Evolutionary conservation across 2,888 invertebrate genomes (phyloP), one percentile per base, ranked within the genome.

Genomic region (Amphipyra tragopoginis): DNA sequence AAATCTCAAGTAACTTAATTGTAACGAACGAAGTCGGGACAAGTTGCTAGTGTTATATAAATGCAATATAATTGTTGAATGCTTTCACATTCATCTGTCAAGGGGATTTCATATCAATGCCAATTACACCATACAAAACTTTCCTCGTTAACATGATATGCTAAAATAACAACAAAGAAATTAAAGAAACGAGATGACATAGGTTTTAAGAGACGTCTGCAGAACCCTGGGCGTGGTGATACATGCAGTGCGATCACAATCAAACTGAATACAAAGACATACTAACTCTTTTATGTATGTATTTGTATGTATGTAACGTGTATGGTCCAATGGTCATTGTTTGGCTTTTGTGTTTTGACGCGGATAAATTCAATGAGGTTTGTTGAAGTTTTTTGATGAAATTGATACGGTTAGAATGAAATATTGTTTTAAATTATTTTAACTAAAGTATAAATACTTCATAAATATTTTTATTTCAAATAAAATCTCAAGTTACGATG

Each of bases 221-320:
- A 52, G 15, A 21, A 47, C 36, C 26, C 44, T 48, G 65, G 68
- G 77, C 77, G 71, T 75, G 68, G 65, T 73, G 74, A 72, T 72
- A 60, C 67, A 75, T 68, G 61, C 70, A 67, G 64, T 58, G 14
- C 50, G 86, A 86, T 87, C 79, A 82, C 78, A 75, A 86, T 86
- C 86, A 74, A 77, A 82, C 83, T 82, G 80, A 83, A 86, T 84
- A 85, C 85, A 85, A 86, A 85, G 75, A 80, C 40, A 42, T 13
- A 36, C 44, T 56, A 44, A 56, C 64, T 48, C 58, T 48, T 57
- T 38, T 67, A 59, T 71, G 43, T 62, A 49, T 63, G 7, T 56
- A 34, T 40, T 26, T n/a, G n/a, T 70, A 57, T 70, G 43, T 61
- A 48, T 29, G 29, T 29, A 7, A 29, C 63, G 6, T 54, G 60